Evolutionary conservation across 2,797 vertebrate species (phyloP), one percentile per base, ranked within the genome.

Genomic region (Atherinosoma microstoma): DNA sequence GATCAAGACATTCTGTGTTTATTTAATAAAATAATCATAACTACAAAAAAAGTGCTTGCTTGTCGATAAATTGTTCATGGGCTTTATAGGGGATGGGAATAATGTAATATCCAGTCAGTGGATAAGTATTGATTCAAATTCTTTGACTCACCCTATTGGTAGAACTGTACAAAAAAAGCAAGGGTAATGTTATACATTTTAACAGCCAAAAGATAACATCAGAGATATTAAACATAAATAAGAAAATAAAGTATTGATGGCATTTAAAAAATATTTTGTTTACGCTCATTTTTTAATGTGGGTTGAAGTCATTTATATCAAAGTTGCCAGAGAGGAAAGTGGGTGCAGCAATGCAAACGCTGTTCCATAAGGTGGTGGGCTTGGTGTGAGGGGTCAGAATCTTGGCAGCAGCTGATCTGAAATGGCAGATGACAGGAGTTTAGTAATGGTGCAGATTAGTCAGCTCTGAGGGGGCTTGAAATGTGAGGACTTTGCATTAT

Each of bases 11-110:
- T 77, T 84, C 79, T 86, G 75, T 89, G 76, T 92, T 86, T 91
- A 89, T 93, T 91, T 93, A 94, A 94, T 95, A 93, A 94, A 94
- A 93, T 67, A 34, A 79, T 84, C 40, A 72, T 59, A 15, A 78
- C 32, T 22, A 82, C 56, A 76, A 70, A 78, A n/a, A 51, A 20
- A 51, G 38, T 18, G 0, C 56, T 36, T 3, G 13, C 36, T 20
- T 9, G 5, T 24, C 73, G 60, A 67, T 56, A 32, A 12, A 16
- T 79, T 67, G 38, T 58, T 47, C 20, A 53, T 10, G 35, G 58
- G n/a, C 18, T 45, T 59, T 65, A 20, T n/a, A 60, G 61, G 20
- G 12, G 47, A 62, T 62, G 22, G 45, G 64, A 30, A 27, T 11
- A 2, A 6, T 36, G 9, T 57, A 6, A 57, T 38, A 15, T 47